Evolutionary conservation across 2,888 invertebrate species (phyloP).

Genomic region (Dolomedes plantarius): DNA sequence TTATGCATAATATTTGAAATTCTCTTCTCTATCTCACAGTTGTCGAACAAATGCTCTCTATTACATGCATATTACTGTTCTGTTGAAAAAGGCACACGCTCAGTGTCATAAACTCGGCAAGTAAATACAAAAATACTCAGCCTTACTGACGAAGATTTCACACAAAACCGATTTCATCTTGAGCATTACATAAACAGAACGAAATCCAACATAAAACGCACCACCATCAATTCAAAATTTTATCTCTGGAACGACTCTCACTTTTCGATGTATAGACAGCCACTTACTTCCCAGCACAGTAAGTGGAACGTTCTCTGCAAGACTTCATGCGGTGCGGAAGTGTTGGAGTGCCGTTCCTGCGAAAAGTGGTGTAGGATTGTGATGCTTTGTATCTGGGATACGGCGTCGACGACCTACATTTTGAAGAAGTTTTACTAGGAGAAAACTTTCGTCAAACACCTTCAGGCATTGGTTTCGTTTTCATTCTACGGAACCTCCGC

Average conservation of each 20-base stretch:
- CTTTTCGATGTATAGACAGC: too few species aligned
- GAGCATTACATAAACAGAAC: too few species aligned
- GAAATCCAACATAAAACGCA: too few species aligned
- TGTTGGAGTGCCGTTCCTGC: constrained; percentile 1
- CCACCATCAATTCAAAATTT: too few species aligned
- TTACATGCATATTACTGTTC: too few species aligned
- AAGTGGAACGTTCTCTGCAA: background rate
- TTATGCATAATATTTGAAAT: too few species aligned
- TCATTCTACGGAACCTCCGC: too few species aligned
- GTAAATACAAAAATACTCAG: background rate
- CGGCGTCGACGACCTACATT: constrained; percentile 36
- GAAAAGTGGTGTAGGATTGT: background rate
- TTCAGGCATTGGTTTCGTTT: constrained; percentile 12
- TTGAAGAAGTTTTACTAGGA: background rate
- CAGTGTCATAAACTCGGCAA: background rate
- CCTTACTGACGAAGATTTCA: background rate
- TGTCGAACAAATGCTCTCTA: too few species aligned
- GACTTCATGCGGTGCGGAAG: constrained; percentile 35
- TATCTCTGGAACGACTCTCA: too few species aligned
- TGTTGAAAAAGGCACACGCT: too few species aligned
- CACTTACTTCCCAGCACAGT: background rate
- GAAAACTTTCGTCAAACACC: constrained; percentile 21
- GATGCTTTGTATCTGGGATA: constrained; percentile 45
- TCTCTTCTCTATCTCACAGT: too few species aligned
- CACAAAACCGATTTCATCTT: background rate